phyloP scores from a whole-genome alignment of 2,797 vertebrate species.

The Enteromius afrohamiltoni region DNA sequence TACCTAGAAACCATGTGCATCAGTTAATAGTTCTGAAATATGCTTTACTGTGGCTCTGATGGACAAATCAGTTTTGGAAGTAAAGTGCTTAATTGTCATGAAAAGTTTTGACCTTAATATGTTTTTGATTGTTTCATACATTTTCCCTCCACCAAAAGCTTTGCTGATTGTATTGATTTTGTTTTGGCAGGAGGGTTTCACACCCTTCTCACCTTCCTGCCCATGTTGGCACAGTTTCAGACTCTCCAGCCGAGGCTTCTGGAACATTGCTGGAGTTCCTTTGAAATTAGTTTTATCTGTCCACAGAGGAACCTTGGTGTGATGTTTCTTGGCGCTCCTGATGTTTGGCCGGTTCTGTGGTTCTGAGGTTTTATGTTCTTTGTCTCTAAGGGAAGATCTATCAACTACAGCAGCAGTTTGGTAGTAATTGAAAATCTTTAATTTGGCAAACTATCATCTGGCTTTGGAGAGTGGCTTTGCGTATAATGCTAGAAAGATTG shows the following conservation, averaged over 20 bases:
- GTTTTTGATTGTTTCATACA: conserved; percentile 14
- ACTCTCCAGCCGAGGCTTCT: conserved; percentile 12
- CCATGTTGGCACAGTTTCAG: conserved; percentile 18
- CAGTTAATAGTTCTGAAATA: neutral
- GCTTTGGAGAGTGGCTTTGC: conserved; percentile 35
- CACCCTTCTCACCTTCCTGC: conserved; percentile 11
- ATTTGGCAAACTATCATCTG: conserved; percentile 31
- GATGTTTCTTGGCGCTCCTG: conserved; percentile 1
- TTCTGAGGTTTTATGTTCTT: conserved; percentile 27
- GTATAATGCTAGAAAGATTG: neutral
- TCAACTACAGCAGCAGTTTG: conserved; percentile 40
- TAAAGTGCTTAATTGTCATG: neutral
- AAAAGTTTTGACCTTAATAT: conserved; percentile 1
- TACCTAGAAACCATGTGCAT: conserved; percentile 3
- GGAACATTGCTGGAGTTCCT: conserved; percentile 17
- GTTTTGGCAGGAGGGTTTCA: conserved; percentile 18
- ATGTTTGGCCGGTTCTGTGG: conserved; percentile 25
- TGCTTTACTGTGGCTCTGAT: neutral
- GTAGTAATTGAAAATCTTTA: conserved; percentile 49
- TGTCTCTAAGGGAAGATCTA: conserved; percentile 18
- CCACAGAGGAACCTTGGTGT: conserved; percentile 20
- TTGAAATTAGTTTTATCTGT: conserved; percentile 15
- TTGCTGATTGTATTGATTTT: conserved; percentile 27
- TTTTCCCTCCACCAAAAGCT: neutral
- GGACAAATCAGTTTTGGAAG: neutral